Evolutionary conservation across 2,888 invertebrate genomes (phyloP), one percentile per base, ranked within the genome.

Genomic region (Leucania comma): DNA sequence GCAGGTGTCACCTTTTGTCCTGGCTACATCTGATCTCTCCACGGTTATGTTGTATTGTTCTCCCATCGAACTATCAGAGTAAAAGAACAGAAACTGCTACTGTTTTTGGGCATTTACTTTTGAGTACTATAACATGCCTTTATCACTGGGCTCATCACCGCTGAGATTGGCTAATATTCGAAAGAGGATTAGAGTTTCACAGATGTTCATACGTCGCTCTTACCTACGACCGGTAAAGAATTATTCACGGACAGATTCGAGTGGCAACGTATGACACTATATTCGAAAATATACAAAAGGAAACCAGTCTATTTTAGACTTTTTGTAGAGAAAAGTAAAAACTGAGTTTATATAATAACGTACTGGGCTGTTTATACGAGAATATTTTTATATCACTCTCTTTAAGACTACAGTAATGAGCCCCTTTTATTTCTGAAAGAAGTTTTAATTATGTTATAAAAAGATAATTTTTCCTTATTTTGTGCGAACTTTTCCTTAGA

Each of bases 361-460:
- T 53, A 66, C 20, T 29, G 29, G 14, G 38, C 9, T 69, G 42
- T 56, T 53, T 62, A 46, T 17, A 65, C 8, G 32, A 56, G 65
- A 58, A 60, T 69, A 38, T 65, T 72, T 78, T 75, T 79, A 78
- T 78, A 76, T 72, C 53, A 51, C 50, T 70, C 56, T 64, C 64
- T 69, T 72, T 65, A 72, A 75, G 72, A 59, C 73, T 59, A 65
- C 53, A 77, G 73, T 84, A 85, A 86, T 82, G 78, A 85, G 72
- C 67, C 64, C 59, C 72, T 76, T 81, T 88, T 85, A 86, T 83
- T 82, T 83, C 66, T 29, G 58, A 68, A 73, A 72, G 77, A 88
- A 87, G 82, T 86, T 88, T 87, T 89, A 87, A 88, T 88, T 87
- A 84, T 83, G 82, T 88, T 85, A 84, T 83, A 84, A 86, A 87